Base-by-base conservation (phyloP, 2,797 vertebrate species). In the Vespertilio murinus region DNA sequence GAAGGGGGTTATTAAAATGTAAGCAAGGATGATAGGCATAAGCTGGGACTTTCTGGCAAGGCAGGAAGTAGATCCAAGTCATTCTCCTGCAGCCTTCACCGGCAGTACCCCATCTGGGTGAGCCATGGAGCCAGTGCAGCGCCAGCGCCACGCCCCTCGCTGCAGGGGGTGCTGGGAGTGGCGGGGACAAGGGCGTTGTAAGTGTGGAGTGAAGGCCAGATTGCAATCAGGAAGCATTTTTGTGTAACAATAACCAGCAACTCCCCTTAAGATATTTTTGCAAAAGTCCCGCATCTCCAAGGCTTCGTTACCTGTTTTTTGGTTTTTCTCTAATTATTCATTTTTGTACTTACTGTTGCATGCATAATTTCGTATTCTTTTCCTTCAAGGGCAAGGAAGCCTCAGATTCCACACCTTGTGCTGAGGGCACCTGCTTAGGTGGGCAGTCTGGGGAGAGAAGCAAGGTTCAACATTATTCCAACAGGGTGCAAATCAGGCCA, bases 321-420 rank as follows among this genome's bases (percentile, higher is more conserved):
- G 75, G 90, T 91, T 88, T 25, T 65, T 81, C 92, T 14, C 64
- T 59, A 82, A 69, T 91, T 71, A 59, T 69, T 90, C 49, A 25
- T 30, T 82, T 71, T 30, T 75, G 12, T 45, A 67, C 13, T 74
- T 88, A 59, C 13, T 70, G 82, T 93, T 75, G 22, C 30, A 47
- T 14, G 17, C 17, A 8, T 71, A 42, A 17, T 54, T 61, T 67
- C 90, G 49, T 14, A 33, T 47, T 65, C 13, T 47, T 23, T 92
- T 59, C 56, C 35, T 69, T 71, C 40, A 88, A 59, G 23, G 59
- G 30, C 54, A 80, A 30, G 2, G 52, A 81, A 88, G 14, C 23
- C 42, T 86, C 56, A 38, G 74, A 2, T 14, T 67, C 33, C 23
- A 45, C 25, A 42, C 13, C 71, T 52, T 18, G 18, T 45, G 5